Evolutionary conservation across 2,888 invertebrate species (phyloP), one percentile per base, ranked within the genome.

Genomic region (Incurvaria masculella): DNA sequence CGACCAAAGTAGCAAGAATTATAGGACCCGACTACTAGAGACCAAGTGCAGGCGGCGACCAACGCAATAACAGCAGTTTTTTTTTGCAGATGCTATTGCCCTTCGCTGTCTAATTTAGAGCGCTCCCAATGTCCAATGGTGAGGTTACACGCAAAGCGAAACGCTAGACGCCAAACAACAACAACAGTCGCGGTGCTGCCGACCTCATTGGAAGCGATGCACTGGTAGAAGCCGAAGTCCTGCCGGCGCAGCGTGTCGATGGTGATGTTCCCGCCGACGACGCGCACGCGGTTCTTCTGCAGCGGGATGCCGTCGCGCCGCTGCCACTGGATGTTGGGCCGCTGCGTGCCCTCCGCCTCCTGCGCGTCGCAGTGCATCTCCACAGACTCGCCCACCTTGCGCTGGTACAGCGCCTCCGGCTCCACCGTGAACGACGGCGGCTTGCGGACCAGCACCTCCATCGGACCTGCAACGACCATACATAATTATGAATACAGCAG

Each of bases 211-310:
- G 89, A 87, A 20, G 94, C 95, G 57, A 96, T 90, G 74, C 97
- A 97, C 73, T 97, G 95, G 70, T 97, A 97, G 66, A 88, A 90
- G 43, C 96, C 97, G 69, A 96, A 94, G 79, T 97, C 97, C 53
- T 90, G 87, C 42, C 94, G 84, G 10, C 90, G 82, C 58, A 97
- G 80, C 59, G 88, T 88, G 61, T 91, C 91, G 56, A 97, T 91
- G 55, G 95, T 95, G 61, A 97, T 85, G 78, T 96, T 96, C 8
- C 97, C 96, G 44, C 89, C 91, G 49, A 85, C 79, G 49, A 89
- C 82, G 59, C 89, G 87, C 39, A 87, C 87, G 8, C 94, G 83
- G 64, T 83, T 88, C 61, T 89, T 87, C 65, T 92, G 93, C 60
- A 94, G 80, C 53, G 89, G 86, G 48, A 86, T 81, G 17, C 93